A percentile compares a stretch with the other conserved stretches of the same genome.
phyloP scores from a whole-genome alignment of 2,888 invertebrate species.

The Holacanthella duospinosa region DNA sequence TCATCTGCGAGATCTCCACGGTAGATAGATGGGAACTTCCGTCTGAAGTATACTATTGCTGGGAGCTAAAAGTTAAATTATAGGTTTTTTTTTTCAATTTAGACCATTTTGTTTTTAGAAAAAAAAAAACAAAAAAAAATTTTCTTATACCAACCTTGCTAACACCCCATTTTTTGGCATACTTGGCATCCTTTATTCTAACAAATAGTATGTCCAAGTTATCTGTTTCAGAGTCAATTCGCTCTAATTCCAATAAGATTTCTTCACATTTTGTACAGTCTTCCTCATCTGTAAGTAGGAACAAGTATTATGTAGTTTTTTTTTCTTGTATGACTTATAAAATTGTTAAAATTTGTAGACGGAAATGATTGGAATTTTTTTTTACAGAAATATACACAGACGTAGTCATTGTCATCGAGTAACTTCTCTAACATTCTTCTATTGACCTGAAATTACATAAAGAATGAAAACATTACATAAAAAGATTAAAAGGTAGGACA shows the following conservation, averaged over 20 bases:
- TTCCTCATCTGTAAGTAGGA: slow-evolving; percentile 54
- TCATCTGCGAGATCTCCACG: slow-evolving; percentile 52
- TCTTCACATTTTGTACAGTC: slow-evolving; percentile 64
- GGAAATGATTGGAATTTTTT: not conserved
- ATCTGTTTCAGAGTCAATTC: slow-evolving; percentile 81
- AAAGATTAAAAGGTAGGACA: not conserved
- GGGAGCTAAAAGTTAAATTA: slow-evolving; percentile 44
- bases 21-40: slow-evolving; percentile 84
- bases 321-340: not conserved
- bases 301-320: not conserved
- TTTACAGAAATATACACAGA: slow-evolving; percentile 93
- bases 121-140: not conserved
- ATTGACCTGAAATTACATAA: slow-evolving; percentile 45
- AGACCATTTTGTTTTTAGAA: slow-evolving; percentile 5
- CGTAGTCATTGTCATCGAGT: slow-evolving; percentile 85
- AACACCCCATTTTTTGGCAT: slow-evolving; percentile 88
- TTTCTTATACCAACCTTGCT: slow-evolving; percentile 55
- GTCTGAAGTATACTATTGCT: slow-evolving; percentile 80
- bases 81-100: not conserved
- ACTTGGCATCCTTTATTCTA: slow-evolving; percentile 82
- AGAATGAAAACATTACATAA: not conserved
- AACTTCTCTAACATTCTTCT: slow-evolving; percentile 91
- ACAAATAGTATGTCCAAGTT: slow-evolving; percentile 88
- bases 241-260: slow-evolving; percentile 77
- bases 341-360: not conserved